Conservation (phyloP, 2,113 vertebrate genomes). For the Nannobrachium achirus region DNA sequence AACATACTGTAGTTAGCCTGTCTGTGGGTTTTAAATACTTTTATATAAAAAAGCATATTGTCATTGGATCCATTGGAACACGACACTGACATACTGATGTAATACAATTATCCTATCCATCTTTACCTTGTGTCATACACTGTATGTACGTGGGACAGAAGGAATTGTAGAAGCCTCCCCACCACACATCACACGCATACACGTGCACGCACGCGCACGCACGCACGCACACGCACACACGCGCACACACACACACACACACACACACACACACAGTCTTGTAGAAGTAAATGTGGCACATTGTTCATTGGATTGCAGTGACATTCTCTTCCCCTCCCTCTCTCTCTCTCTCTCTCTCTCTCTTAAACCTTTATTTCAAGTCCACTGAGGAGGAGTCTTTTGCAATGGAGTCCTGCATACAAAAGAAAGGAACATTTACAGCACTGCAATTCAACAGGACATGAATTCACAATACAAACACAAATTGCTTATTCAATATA, state of each 20-base stretch:
- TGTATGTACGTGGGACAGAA: constrained; percentile 30
- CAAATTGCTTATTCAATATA: too few relatives aligned
- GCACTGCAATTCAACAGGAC: too few relatives aligned
- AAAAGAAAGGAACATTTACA: too few relatives aligned
- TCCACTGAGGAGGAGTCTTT: too few relatives aligned
- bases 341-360: constrained; percentile 34
- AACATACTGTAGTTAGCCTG: too few relatives aligned
- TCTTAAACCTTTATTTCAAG: too few relatives aligned
- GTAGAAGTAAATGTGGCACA: constrained; percentile 42
- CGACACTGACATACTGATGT: too few relatives aligned
- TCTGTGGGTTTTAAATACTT: too few relatives aligned
- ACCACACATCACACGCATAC: background rate
- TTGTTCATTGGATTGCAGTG: constrained; percentile 46
- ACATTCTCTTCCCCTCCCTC: constrained; percentile 15
- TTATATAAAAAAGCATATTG: too few relatives aligned
- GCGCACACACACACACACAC: constrained; percentile 30
- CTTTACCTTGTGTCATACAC: constrained; percentile 42
- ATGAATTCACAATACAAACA: too few relatives aligned
- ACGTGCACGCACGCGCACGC: constrained; percentile 8
- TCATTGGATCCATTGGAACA: too few relatives aligned
- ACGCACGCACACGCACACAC: constrained; percentile 8
- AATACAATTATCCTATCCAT: constrained; percentile 53
- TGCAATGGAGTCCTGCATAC: too few relatives aligned
- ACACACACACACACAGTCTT: constrained; percentile 1
- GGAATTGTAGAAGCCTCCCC: constrained; percentile 54